Base-by-base conservation (phyloP, 1,140 invertebrate genomes). In the Bursaphelenchus mucronatus region DNA sequence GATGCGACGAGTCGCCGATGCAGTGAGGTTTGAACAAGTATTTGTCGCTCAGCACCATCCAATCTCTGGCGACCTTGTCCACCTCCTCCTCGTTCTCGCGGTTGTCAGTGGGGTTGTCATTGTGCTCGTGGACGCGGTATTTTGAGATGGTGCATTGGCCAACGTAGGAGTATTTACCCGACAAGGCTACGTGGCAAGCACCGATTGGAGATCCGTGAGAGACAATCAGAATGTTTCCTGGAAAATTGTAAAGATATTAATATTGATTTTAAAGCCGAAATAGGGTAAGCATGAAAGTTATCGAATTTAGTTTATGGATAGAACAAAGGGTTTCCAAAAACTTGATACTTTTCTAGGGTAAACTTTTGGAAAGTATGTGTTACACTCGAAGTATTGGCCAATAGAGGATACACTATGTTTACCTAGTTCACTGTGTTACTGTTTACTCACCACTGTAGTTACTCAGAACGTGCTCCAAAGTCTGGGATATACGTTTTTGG, bases 101-200 rank as follows among this genome's bases (percentile, higher is more conserved):
- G 45, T 66, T 67, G 10, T 68, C 44, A 8, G 30, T 21, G 4
- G 19, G 21, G 17, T 19, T 19, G 11, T 66, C 21, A 10, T 17
- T n/a, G 13, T 54, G 50, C 6, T 70, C 67, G 41, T 57, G 43
- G 8, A 66, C 52, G 63, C 13, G 17, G 39, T 69, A 72, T 45
- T 72, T 63, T 44, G 19, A 43, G 46, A 72, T 72, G 11, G 74
- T 77, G 39, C 74, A 76, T 30, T 76, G 69, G 9, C 71, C 71
- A 21, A 75, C 67, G 53, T 73, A 73, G 17, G 51, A 41, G 15
- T 50, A 65, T 15, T 65, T 19, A n/a, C 61, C 55, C 13, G 49
- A 49, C 17, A 73, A 51, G 8, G 40, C 67, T 44, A 56, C 49
- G 53, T 73, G 71, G 17, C 51, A 64, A 11, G 58, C 71, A 40